phyloP scores from a whole-genome alignment of 2,113 vertebrate genomes.

The Todiramphus chloris region DNA sequence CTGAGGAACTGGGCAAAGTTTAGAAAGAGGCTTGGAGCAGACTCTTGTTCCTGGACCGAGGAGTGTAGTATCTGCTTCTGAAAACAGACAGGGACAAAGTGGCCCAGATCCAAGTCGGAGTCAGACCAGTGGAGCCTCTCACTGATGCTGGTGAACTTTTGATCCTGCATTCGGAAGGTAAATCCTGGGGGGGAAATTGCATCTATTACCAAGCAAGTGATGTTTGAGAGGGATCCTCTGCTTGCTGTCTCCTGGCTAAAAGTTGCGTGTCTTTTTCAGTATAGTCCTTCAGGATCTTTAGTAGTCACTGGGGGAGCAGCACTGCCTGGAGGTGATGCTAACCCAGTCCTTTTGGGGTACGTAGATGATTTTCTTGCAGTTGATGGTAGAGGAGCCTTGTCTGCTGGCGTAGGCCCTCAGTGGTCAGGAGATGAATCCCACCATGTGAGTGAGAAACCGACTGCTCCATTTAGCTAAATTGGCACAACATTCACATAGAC shows the following conservation, averaged over 20 bases:
- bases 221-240: neutral
- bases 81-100: conserved; percentile 3
- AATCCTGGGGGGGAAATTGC: conserved; percentile 11
- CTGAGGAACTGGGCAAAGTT: neutral
- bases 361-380: neutral
- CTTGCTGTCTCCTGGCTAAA: neutral
- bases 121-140: conserved; percentile 18
- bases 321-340: neutral
- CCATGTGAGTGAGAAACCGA: fast-evolving
- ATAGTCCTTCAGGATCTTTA: neutral
- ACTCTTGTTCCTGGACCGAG: neutral
- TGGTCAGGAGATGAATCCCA: neutral
- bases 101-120: neutral
- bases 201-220: neutral
- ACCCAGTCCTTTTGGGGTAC: neutral
- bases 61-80: conserved; percentile 7
- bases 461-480: neutral
- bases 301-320: neutral
- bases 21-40: neutral
- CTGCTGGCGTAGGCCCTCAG: neutral
- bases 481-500: neutral
- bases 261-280: neutral
- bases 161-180: conserved; percentile 20
- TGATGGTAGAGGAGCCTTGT: neutral
- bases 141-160: conserved; percentile 17